Evolutionary conservation across 2,113 vertebrate species (phyloP), one percentile per base, ranked within the genome.

Genomic region (Anoplopoma fimbria): DNA sequence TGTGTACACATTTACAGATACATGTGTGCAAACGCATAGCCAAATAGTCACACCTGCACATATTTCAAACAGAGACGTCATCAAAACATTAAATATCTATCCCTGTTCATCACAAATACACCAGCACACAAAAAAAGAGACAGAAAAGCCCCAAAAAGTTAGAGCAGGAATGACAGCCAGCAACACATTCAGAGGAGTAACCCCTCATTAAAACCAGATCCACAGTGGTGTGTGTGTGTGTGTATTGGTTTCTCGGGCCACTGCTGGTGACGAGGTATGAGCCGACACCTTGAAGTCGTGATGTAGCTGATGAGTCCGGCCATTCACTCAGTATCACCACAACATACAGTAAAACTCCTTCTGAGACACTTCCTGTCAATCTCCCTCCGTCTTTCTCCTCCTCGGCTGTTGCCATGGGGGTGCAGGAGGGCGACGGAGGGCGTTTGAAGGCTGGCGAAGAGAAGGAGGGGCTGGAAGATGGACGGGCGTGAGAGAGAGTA

Each of bases 281-380:
- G 64, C 60, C 51, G 31, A 79, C 70, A 77, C 53, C 42, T 49
- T 61, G 69, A 81, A 78, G 77, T 64, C 1, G 25, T 9, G 75
- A 84, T 71, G 49, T 42, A 0, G 69, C 77, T 83, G 83, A 90
- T 93, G 91, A 93, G 74, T 47, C 62, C 7, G 7, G 31, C 57
- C 23, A 1, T 49, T 40, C 15, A 13, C 70, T 87, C 57, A 25
- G 29, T 25, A 83, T 84, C 70, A 8, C 51, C 91, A 95, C 58
- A 31, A 0, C 45, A 60, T 75, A 83, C 77, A 84, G 75, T 71
- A 19, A 31, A 42, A 67, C 69, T 75, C 64, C 49, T 31, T 78
- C 45, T 65, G 65, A 80, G 74, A 57, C 75, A 51, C 12, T 49
- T 23, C 40, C 38, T 62, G 64, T 82, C 82, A 84, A n/a, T 79